Percentiles rank a stretch among this genome's conserved stretches.
These are phyloP conservation scores for Phycodurus eques DNA, from an alignment of 2,113 vertebrate species.

Conservation along the genomic window DNA sequence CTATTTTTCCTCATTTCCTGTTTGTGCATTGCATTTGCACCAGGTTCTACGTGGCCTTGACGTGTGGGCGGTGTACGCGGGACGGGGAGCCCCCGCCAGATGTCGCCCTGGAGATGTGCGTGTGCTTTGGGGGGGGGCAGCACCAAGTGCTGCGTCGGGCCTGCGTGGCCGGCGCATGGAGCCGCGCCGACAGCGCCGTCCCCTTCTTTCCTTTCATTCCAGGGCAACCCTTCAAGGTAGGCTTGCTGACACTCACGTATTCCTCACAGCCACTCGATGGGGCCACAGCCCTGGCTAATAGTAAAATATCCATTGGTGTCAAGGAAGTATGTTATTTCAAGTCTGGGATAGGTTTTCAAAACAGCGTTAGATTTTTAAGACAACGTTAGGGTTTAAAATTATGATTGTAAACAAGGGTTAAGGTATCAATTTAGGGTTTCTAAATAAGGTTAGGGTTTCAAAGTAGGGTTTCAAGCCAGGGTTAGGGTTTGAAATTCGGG, in stretches of 20 bases:
- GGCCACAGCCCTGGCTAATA: no score
- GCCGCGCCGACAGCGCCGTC: slow-evolving; percentile 71
- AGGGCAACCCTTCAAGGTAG: slow-evolving; percentile 89
- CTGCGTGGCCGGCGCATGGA: slow-evolving; percentile 83
- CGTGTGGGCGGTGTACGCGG: slow-evolving; percentile 79
- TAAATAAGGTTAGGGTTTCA: no score
- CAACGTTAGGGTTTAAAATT: no score
- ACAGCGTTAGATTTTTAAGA: no score
- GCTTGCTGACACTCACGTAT: background rate
- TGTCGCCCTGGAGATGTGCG: slow-evolving; percentile 87
- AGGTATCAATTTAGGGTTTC: no score
- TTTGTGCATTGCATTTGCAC: background rate
- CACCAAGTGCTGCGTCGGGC: slow-evolving; percentile 85
- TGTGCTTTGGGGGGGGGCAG: slow-evolving; percentile 79
- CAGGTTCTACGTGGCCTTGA: slow-evolving; percentile 91
- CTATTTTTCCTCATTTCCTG: background rate
- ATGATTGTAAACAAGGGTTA: no score
- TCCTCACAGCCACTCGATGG: no score
- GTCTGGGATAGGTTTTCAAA: no score
- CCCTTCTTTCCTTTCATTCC: slow-evolving; percentile 64
- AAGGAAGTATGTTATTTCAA: no score
- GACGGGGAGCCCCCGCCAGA: slow-evolving; percentile 75
- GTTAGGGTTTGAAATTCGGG: no score
- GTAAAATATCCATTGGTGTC: no score
- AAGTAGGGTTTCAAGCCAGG: no score